A percentile compares a stretch with the other conserved stretches of the same genome.
Evolutionary conservation across 2,113 vertebrate genomes (phyloP).

Genomic region (Melanerpes formicivorus): DNA sequence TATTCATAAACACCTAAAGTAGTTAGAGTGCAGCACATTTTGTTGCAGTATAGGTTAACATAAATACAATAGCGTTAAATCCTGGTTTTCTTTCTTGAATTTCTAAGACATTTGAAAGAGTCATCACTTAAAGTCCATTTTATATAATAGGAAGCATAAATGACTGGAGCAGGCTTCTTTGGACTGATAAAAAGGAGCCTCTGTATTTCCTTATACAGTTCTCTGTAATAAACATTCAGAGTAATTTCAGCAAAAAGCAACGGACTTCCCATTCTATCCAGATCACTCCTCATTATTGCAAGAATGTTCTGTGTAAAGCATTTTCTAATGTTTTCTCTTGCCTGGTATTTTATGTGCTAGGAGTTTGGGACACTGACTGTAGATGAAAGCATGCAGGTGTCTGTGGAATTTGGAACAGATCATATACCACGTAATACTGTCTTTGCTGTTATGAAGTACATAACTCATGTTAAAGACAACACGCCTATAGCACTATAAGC

Average conservation of each 20-base stretch:
- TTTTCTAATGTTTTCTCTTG: background rate
- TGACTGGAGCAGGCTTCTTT: background rate
- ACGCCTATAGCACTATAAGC: background rate
- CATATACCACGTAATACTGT: background rate
- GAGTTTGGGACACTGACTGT: background rate
- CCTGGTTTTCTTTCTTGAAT: background rate
- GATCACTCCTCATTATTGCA: background rate
- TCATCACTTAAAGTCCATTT: background rate
- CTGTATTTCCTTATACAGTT: background rate
- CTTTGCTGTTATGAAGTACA: background rate
- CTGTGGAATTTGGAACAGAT: background rate
- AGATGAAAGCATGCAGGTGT: background rate
- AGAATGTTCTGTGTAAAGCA: background rate
- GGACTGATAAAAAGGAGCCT: background rate
- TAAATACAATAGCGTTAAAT: background rate
- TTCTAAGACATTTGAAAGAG: background rate
- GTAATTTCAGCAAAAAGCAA: background rate
- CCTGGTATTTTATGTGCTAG: background rate
- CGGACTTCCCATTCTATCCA: background rate
- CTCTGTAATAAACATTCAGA: background rate
- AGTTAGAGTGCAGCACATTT: background rate
- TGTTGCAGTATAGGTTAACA: background rate
- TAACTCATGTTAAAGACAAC: background rate
- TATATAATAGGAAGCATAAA: background rate
- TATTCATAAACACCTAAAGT: background rate